These are phyloP conservation scores for Sebastes kiyomatsui DNA, from an alignment of 2,797 vertebrate species.

Conservation along the genomic window DNA sequence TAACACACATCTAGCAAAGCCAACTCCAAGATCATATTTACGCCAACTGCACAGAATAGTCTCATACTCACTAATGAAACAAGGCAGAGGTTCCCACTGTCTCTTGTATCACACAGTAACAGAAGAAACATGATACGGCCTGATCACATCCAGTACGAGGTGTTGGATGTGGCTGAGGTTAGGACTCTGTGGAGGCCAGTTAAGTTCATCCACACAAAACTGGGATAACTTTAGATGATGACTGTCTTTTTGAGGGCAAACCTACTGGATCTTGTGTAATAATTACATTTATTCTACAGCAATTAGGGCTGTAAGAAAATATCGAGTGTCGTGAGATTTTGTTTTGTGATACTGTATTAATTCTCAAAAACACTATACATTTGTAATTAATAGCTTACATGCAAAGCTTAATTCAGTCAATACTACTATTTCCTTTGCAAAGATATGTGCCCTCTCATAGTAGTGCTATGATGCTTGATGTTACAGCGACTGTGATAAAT, in stretches of 20 bases:
- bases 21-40: too few relatives aligned
- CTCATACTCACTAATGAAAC: not conserved
- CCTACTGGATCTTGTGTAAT: too few relatives aligned
- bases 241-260: not conserved
- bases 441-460: too few relatives aligned
- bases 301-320: too few relatives aligned
- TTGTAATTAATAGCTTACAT: too few relatives aligned
- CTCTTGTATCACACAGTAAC: not conserved
- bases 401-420: too few relatives aligned
- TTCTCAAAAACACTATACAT: too few relatives aligned
- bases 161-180: not conserved
- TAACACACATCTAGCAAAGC: not conserved
- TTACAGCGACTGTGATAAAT: too few relatives aligned
- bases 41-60: not conserved
- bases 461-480: too few relatives aligned
- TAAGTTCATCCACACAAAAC: not conserved
- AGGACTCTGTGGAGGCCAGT: not conserved
- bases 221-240: not conserved
- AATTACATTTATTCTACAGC: not conserved
- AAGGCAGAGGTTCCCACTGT: not conserved
- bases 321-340: too few relatives aligned
- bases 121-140: not conserved
- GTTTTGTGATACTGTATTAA: too few relatives aligned
- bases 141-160: not conserved
- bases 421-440: fast-evolving